Conservation (phyloP, 2,113 vertebrate genomes). For the Lates calcarifer region DNA sequence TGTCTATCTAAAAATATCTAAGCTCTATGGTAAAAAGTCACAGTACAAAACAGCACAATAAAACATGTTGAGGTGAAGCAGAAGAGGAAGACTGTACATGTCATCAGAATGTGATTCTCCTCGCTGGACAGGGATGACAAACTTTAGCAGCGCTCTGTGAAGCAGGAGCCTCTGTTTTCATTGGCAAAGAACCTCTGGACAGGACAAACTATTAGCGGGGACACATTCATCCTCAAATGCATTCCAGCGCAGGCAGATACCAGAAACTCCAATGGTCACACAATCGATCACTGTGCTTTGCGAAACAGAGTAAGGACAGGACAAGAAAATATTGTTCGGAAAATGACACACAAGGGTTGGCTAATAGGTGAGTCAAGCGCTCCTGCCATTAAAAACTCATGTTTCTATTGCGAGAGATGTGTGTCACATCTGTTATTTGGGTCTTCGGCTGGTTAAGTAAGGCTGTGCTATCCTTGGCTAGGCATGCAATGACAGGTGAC, state of each 20-base stretch:
- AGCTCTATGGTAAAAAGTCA: neutral
- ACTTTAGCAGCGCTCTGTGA: conserved; percentile 59
- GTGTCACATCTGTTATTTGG: conserved; percentile 51
- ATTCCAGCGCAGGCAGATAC: conserved; percentile 49
- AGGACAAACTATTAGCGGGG: conserved; percentile 51
- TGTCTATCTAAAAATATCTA: neutral
- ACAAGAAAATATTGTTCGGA: conserved; percentile 37
- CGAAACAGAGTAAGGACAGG: conserved; percentile 4
- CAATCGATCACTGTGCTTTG: conserved; percentile 11
- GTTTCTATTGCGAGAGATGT: conserved; percentile 21
- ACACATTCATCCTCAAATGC: conserved; percentile 55
- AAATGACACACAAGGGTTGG: conserved; percentile 42
- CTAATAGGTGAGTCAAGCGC: neutral
- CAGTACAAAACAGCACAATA: conserved; percentile 3
- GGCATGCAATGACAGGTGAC: conserved; percentile 57
- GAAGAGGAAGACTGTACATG: conserved; percentile 49
- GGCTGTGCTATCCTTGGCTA: conserved; percentile 30
- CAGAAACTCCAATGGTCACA: neutral
- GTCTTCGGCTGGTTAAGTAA: conserved; percentile 37
- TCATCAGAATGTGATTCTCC: conserved; percentile 56
- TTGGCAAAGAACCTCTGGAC: conserved; percentile 69
- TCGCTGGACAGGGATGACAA: conserved; percentile 63
- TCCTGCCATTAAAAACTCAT: conserved; percentile 30
- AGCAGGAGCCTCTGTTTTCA: conserved; percentile 70
- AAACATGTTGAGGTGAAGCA: conserved; percentile 15